Base-by-base conservation (phyloP, 2,113 vertebrate species). In the Odobenus rosmarus region DNA sequence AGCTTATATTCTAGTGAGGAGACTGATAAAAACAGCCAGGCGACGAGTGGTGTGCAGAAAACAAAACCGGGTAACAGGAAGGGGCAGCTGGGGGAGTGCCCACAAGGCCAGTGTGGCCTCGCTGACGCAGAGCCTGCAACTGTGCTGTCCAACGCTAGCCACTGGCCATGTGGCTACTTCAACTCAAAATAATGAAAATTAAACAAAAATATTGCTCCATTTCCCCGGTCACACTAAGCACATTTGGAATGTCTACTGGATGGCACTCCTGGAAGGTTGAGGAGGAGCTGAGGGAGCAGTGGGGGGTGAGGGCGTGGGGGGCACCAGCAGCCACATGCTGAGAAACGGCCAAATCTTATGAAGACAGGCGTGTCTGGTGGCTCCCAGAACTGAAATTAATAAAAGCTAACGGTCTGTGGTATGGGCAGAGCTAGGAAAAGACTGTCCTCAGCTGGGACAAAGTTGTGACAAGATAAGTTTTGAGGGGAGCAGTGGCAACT, bases 121-220 rank as follows among this genome's bases (percentile, higher is more conserved):
- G 1, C 69, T 26, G 24, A 61, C 5, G 8, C 67, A 2, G 31
- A 46, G 49, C 18, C 74, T 67, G 13, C 9, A n/a, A 46, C 59
- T 51, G 39, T 31, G 42, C 26, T 55, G 26, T 26, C 71, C 21
- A 64, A 4, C 1, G 7, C 57, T 1, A 26, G 39, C 53, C 36
- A 36, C 36, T 19, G 72, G 67, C 14, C 26, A 18, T 2, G 13
- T 26, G 39, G 51, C n/a, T 46, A 11, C 81, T 61, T 82, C 42
- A 55, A 59, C 10, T 90, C 59, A 91, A 69, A 67, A 77, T 62
- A 42, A 96, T 9, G n/a, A 87, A 86, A 84, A 83, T 80, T 51
- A 80, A 92, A 80, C 72, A 49, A 77, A 85, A 81, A 6, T n/a
- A 82, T 39, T 64, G 36, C n/a, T 83, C n/a, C 39, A 10, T 55